Evolutionary conservation across 2,888 invertebrate species (phyloP).

Genomic region (Gortyna flavago): DNA sequence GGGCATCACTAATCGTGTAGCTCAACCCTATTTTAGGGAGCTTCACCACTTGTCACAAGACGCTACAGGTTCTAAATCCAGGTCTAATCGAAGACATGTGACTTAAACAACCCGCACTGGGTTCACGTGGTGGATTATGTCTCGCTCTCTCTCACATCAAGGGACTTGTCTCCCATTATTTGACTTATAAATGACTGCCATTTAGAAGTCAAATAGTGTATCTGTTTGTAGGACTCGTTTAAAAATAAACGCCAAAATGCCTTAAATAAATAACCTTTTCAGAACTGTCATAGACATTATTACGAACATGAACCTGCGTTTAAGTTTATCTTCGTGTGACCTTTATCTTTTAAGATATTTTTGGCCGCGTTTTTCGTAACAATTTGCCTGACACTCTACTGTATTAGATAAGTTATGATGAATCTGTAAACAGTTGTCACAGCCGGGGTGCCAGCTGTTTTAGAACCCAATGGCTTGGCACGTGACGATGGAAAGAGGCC

Average conservation of each 20-base stretch:
- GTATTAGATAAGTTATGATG: not conserved
- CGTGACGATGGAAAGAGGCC: too few species aligned
- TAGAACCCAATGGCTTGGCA: too few species aligned
- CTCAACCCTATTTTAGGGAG: not conserved
- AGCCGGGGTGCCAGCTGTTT: too few species aligned
- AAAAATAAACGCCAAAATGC: not conserved
- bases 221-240: not conserved
- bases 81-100: not conserved
- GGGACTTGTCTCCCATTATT: not conserved
- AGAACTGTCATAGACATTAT: conserved; percentile 9
- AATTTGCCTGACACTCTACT: not conserved
- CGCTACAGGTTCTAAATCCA: not conserved
- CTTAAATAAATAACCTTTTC: conserved; percentile 5
- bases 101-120: not conserved
- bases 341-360: conserved; percentile 1
- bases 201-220: not conserved
- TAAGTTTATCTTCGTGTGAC: not conserved
- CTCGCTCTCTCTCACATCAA: not conserved
- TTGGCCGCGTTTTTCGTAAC: not conserved
- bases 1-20: not conserved
- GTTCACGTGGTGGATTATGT: not conserved
- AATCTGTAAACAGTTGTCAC: not conserved
- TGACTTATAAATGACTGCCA: too few species aligned
- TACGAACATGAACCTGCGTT: not conserved
- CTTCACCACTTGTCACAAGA: not conserved